Evolutionary conservation across 2,797 vertebrate species (phyloP), one percentile per base, ranked within the genome.

Genomic region (Pelodytes ibericus): DNA sequence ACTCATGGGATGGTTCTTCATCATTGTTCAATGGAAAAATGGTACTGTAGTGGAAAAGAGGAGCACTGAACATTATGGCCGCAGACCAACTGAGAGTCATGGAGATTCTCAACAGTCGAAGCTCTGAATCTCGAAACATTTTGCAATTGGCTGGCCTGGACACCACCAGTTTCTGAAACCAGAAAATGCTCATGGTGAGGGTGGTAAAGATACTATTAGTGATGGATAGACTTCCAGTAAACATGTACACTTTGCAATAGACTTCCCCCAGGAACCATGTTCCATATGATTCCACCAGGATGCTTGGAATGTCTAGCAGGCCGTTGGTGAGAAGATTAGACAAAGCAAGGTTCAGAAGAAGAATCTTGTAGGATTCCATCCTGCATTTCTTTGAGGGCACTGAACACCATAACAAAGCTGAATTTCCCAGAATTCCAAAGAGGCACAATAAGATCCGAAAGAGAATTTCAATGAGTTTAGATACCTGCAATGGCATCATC

Each of bases 271-370:
- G 53, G 76, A 92, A 88, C 91, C 92, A 92, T 0, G 7, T 58
- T 0, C 81, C 85, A 0, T 79, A 74, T 0, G 91, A 85, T 16
- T 91, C 86, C 0, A 86, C 82, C 1, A 92, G 41, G 41, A 89
- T 89, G 80, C 91, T 87, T 0, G 91, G 90, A 13, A 92, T 74
- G 79, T 93, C 92, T 84, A 94, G 92, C 82, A 93, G 47, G 80
- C 75, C 91, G 84, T 91, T 93, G 11, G 89, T 93, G 83, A 94
- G 90, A 70, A 94, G 91, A 83, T 93, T 92, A 76, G 92, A 93
- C 3, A 86, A 1, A 0, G 91, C 91, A 82, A 94, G 78, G 79
- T 93, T 94, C 68, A 93, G 51, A 79, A 94, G 89, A 1, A 94
- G 89, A 3, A 89, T n/a, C 33, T 93, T 90, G 0, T 83, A 90